Base-by-base conservation (phyloP, 2,113 vertebrate genomes). In the Ictalurus furcatus region DNA sequence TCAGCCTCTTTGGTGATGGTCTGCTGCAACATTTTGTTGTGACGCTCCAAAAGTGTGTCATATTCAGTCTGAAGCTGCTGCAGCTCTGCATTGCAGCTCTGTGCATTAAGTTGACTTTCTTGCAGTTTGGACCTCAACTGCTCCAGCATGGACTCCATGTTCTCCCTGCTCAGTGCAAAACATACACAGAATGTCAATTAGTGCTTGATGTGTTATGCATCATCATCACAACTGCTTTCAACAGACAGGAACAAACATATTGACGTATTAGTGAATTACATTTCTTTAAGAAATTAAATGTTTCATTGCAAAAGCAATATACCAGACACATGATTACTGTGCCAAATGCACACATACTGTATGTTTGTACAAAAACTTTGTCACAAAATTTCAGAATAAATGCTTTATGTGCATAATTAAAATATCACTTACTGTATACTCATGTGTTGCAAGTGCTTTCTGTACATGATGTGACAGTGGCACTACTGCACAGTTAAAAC, bases 1-100 rank as follows among this genome's bases (percentile, higher is more conserved):
- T 99, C 97, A 0, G 98, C 98, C 93, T 99, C 98, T 92, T 98
- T 99, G 86, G 93, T 93, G 25, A 99, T 94, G 0, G 95, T 97
- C 93, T 99, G 98, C 93, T 99, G 98, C 52, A 99, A 96, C 94
- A 98, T 98, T 92, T 97, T 97, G 93, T 98, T 99, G 95, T 99
- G 98, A 28, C 98, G 96, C 93, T 99, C 98, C 88, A 99, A 94
- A 69, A 99, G 95, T 7, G 96, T 96, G 93, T 98, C 97, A 0
- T 99, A 98, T 88, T 99, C 97, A 6, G 92, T 92, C 86, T 99
- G 98, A 90, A 99, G 90, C 0, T 96, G 93, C 89, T 98, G 97
- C 61, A 99, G 95, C 87, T 99, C 98, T 7, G 93, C 93, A 0
- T 90, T 78, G 88, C 87, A 97, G 84, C 94, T 93, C 92, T 98